Evolutionary conservation across 2,888 invertebrate species (phyloP).

Genomic region (Ferrisia virgata): DNA sequence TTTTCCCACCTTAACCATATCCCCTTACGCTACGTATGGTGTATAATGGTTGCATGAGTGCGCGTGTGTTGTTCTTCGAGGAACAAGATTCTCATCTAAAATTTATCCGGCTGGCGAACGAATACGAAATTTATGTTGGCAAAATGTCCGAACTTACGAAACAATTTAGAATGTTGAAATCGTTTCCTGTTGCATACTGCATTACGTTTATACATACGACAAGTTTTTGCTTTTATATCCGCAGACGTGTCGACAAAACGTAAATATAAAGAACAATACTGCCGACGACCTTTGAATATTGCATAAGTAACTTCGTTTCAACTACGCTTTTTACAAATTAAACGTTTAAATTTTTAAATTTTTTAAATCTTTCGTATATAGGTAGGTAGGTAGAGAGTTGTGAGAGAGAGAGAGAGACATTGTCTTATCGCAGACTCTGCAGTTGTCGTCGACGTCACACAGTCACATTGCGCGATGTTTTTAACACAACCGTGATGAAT

Average conservation of each 20-base stretch:
- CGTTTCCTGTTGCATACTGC: neutral
- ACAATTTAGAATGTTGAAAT: neutral
- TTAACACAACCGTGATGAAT: neutral
- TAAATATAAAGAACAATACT: neutral
- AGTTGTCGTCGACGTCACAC: no score
- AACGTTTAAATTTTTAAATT: neutral
- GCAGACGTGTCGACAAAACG: neutral
- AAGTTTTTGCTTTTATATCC: neutral
- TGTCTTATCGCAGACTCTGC: neutral
- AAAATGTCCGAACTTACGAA: constrained; percentile 14
- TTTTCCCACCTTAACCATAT: neutral
- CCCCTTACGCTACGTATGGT: neutral
- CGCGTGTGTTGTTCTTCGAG: neutral
- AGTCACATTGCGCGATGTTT: neutral
- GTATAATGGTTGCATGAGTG: no score
- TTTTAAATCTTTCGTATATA: neutral
- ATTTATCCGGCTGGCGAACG: neutral
- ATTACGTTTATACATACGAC: neutral
- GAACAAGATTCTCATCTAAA: neutral
- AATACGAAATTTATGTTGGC: neutral
- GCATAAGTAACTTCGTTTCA: neutral
- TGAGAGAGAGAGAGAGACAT: no score
- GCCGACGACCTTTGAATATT: neutral
- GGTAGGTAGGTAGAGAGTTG: no score
- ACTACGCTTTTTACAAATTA: neutral